Conservation (phyloP, 2,113 vertebrate species). For the Tachycineta bicolor region DNA sequence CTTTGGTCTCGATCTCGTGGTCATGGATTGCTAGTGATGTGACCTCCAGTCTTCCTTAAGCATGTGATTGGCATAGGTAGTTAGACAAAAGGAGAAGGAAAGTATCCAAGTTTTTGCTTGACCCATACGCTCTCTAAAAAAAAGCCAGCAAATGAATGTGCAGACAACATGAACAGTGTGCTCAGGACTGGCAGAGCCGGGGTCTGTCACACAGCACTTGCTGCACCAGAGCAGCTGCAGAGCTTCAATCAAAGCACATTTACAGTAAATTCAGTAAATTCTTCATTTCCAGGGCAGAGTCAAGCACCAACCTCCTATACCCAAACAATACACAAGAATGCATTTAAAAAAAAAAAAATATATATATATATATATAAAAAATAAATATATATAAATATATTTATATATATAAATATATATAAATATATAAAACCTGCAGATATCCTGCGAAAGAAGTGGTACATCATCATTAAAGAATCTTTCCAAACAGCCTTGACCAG, state of each 20-base stretch:
- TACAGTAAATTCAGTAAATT: neutral
- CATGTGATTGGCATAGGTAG: neutral
- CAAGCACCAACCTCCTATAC: neutral
- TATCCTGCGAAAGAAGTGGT: neutral
- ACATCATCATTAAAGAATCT: neutral
- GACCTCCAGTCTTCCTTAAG: neutral
- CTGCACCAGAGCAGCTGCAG: neutral
- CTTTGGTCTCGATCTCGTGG: neutral
- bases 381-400: too few species aligned
- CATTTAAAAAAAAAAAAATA: neutral
- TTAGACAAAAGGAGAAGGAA: neutral
- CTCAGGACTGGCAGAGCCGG: neutral
- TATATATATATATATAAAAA: too few species aligned
- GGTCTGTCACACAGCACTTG: neutral
- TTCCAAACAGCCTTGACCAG: neutral
- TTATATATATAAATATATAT: too few species aligned
- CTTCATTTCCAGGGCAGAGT: neutral
- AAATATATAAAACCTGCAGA: neutral
- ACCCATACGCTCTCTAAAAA: neutral
- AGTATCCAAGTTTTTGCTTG: neutral
- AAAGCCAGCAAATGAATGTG: neutral
- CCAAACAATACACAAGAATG: neutral
- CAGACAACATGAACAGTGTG: neutral
- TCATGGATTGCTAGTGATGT: neutral
- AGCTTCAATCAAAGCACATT: neutral